A percentile compares a stretch with the other conserved stretches of the same genome.
Conservation (phyloP, 2,113 vertebrate species). For the Crotalus tigris region DNA sequence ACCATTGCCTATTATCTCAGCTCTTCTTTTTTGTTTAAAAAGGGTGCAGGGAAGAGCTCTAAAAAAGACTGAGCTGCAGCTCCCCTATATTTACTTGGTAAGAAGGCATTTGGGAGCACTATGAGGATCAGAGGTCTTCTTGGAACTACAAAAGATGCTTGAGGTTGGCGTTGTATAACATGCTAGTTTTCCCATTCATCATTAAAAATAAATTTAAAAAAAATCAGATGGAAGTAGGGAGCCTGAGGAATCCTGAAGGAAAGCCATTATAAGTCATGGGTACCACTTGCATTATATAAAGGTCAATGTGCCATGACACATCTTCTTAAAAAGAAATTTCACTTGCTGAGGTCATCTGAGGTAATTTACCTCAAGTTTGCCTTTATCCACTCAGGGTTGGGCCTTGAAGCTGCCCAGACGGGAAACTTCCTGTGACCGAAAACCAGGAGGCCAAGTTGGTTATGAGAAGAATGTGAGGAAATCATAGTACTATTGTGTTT, state of each 20-base stretch:
- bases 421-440: neutral
- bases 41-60: neutral
- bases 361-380: neutral
- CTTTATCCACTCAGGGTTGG: neutral
- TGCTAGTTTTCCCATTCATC: neutral
- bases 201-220: neutral
- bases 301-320: neutral
- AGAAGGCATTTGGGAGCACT: neutral
- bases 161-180: neutral
- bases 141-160: neutral
- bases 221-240: neutral
- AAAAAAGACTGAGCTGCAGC: neutral
- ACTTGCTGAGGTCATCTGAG: neutral
- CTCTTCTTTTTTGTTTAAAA: neutral
- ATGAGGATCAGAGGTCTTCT: neutral
- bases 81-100: neutral
- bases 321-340: neutral
- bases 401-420: neutral
- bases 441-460: neutral
- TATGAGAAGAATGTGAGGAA: neutral
- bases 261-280: neutral
- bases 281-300: neutral
- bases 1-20: neutral
- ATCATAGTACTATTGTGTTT: neutral
- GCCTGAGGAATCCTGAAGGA: neutral